phyloP scores from a whole-genome alignment of 2,113 vertebrate species.

The Pteropus alecto region DNA sequence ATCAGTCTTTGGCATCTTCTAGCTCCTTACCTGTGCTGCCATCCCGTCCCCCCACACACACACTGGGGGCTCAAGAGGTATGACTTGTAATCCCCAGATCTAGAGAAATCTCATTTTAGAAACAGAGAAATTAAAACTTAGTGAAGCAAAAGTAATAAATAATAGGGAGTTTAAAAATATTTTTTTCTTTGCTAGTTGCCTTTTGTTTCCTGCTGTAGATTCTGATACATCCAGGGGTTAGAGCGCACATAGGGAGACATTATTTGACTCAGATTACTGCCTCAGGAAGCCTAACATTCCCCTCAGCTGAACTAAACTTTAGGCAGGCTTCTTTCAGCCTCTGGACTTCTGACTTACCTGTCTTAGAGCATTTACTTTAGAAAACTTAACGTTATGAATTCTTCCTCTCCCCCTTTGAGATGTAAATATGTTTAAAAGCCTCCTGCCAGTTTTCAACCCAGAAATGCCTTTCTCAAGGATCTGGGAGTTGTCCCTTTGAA shows the following conservation, averaged over 20 bases:
- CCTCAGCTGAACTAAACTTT: background rate
- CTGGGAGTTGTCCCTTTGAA: background rate
- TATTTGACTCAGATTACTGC: background rate
- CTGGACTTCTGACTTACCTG: background rate
- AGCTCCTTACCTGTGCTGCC: background rate
- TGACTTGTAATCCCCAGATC: background rate
- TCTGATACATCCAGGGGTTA: accelerated
- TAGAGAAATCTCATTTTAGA: background rate
- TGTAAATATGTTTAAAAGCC: background rate
- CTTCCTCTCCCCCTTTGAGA: background rate
- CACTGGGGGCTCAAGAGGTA: background rate
- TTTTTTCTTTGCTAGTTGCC: background rate
- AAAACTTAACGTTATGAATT: background rate
- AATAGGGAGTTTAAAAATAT: background rate
- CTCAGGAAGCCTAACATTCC: background rate
- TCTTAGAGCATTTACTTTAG: background rate
- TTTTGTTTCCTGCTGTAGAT: background rate
- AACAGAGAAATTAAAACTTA: background rate
- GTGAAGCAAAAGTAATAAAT: background rate
- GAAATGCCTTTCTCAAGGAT: background rate
- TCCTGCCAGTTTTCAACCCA: background rate
- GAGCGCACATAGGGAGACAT: background rate
- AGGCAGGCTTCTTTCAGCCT: background rate
- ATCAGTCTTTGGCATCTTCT: background rate
- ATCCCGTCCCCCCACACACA: too few relatives aligned